phyloP scores from a whole-genome alignment of 2,888 invertebrate species.

The Drosophila subsilvestris region DNA sequence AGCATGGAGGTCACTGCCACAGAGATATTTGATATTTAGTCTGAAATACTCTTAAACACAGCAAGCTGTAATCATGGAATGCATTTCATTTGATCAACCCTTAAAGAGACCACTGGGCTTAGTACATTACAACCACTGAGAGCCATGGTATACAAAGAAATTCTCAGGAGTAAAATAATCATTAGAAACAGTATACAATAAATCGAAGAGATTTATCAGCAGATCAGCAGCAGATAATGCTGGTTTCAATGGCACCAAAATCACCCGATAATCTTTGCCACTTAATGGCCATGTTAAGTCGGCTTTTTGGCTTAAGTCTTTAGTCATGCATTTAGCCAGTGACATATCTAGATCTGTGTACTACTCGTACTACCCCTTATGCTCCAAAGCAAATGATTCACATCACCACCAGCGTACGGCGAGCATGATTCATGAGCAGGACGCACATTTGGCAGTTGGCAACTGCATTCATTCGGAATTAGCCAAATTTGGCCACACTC shows the following conservation, averaged over 20 bases:
- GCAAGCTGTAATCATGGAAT: no score
- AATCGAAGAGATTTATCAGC: background rate
- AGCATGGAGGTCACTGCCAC: no score
- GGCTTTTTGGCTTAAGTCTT: no score
- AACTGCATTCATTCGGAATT: constrained; percentile 25
- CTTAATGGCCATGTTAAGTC: constrained; percentile 17
- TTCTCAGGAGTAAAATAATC: no score
- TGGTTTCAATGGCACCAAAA: background rate
- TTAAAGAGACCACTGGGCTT: no score
- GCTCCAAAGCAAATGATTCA: constrained; percentile 35
- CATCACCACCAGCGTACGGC: constrained; percentile 10
- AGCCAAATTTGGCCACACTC: constrained; percentile 56
- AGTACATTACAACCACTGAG: background rate
- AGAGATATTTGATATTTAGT: no score
- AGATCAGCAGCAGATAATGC: background rate
- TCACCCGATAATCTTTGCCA: background rate
- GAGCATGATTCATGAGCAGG: constrained; percentile 44
- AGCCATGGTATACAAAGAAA: background rate
- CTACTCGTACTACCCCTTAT: background rate
- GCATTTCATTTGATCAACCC: no score
- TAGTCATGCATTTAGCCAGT: constrained; percentile 9
- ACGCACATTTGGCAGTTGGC: constrained; percentile 40
- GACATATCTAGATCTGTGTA: constrained; percentile 25
- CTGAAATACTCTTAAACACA: no score
- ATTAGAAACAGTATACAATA: background rate